phyloP scores from a whole-genome alignment of 2,888 invertebrate genomes.

The Hypena proboscidalis region DNA sequence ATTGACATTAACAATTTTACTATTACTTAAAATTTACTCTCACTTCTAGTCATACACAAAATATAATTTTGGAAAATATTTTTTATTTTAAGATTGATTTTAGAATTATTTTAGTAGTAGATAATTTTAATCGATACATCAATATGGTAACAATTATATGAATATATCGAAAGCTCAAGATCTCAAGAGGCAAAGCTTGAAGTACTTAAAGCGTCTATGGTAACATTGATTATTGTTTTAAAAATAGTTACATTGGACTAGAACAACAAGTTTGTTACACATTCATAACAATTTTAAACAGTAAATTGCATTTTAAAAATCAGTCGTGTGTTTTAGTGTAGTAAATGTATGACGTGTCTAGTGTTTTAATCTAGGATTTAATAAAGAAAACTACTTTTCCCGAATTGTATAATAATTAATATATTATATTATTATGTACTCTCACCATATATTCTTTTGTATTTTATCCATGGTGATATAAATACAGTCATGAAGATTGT shows the following conservation, averaged over 20 bases:
- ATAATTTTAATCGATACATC: background rate
- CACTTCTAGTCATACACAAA: constrained; percentile 33
- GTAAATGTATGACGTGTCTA: too few relatives aligned
- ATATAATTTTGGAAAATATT: constrained; percentile 21
- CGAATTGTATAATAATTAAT: too few relatives aligned
- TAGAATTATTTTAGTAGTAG: background rate
- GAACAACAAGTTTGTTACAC: background rate
- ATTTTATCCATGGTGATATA: too few relatives aligned
- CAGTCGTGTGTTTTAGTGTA: too few relatives aligned
- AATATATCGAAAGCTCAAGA: constrained; percentile 21
- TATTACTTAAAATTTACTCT: constrained; percentile 32
- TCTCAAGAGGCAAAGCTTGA: constrained; percentile 11
- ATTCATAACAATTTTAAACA: too few relatives aligned
- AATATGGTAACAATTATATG: background rate
- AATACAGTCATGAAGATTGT: too few relatives aligned
- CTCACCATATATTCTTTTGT: too few relatives aligned
- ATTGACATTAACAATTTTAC: constrained; percentile 1
- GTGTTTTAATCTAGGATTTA: too few relatives aligned
- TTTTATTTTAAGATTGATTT: too few relatives aligned
- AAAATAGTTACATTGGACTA: background rate
- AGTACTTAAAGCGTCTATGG: background rate
- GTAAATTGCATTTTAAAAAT: too few relatives aligned
- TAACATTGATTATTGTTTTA: background rate
- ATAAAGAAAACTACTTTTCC: too few relatives aligned
- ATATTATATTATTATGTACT: too few relatives aligned